Evolutionary conservation across 64 coral and sea anemone species (phyloP).

Genomic region (Exaiptasia diaphana): DNA sequence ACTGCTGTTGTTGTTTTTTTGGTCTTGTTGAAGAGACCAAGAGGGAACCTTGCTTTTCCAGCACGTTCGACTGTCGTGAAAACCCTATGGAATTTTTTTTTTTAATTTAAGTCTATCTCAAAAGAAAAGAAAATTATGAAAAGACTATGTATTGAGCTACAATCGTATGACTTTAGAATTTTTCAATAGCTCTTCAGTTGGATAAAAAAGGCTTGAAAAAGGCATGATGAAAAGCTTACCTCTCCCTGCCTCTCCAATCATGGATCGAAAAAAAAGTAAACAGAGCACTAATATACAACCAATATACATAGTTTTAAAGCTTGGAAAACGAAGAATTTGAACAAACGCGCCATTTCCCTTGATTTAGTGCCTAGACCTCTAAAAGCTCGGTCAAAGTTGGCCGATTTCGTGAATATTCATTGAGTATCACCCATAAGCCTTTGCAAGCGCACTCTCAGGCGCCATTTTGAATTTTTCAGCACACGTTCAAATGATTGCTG

Average conservation of each 20-base stretch:
- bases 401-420: neutral
- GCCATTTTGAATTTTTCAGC: neutral
- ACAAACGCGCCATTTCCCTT: neutral
- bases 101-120: neutral
- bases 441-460: neutral
- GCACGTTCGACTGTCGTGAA: neutral
- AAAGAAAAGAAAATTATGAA: neutral
- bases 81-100: neutral
- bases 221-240: no score
- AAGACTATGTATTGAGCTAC: neutral
- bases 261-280: neutral
- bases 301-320: neutral
- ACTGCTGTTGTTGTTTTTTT: neutral
- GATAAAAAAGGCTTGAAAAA: neutral
- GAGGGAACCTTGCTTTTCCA: neutral
- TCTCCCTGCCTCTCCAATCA: neutral
- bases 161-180: neutral
- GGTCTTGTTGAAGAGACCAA: neutral
- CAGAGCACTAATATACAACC: neutral
- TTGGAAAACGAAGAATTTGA: neutral
- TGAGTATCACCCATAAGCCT: neutral
- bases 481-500: neutral
- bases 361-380: neutral
- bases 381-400: neutral
- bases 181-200: no score